Percentiles rank a stretch among this genome's conserved stretches.
phyloP scores from a whole-genome alignment of 2,888 invertebrate genomes.

The Argynnis bischoffii region DNA sequence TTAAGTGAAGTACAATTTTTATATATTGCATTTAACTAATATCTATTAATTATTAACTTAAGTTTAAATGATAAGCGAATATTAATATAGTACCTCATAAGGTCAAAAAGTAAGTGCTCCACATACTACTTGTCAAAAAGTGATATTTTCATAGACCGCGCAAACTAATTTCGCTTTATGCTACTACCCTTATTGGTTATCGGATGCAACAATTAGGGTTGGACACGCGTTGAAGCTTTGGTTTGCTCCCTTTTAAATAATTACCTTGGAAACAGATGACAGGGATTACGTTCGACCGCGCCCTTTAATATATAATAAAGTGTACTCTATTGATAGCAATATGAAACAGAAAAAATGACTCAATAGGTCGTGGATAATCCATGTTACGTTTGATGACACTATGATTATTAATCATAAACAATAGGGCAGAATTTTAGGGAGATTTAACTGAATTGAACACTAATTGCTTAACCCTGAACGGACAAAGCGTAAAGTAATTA shows the following conservation, averaged over 20 bases:
- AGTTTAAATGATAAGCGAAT: too few relatives aligned
- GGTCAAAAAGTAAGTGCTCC: neutral
- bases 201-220: constrained; percentile 75
- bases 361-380: constrained; percentile 30
- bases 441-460: neutral
- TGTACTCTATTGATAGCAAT: constrained; percentile 53
- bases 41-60: neutral
- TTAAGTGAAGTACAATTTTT: neutral
- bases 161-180: constrained; percentile 39
- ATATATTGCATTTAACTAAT: neutral
- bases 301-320: constrained; percentile 54
- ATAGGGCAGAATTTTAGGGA: constrained; percentile 8
- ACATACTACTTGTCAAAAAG: constrained; percentile 11
- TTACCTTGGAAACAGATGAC: constrained; percentile 80
- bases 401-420: constrained; percentile 23
- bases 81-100: neutral
- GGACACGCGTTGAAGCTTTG: constrained; percentile 73
- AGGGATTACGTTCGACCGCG: constrained; percentile 66
- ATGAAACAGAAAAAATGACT: constrained; percentile 40
- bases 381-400: constrained; percentile 17
- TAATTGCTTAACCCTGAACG: neutral
- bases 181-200: constrained; percentile 67
- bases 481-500: neutral
- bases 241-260: constrained; percentile 76
- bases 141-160: constrained; percentile 27